A percentile compares a stretch with the other conserved stretches of the same genome.
These are phyloP conservation scores for Callospermophilus lateralis DNA, from an alignment of 2,113 vertebrate genomes.

Conservation along the genomic window DNA sequence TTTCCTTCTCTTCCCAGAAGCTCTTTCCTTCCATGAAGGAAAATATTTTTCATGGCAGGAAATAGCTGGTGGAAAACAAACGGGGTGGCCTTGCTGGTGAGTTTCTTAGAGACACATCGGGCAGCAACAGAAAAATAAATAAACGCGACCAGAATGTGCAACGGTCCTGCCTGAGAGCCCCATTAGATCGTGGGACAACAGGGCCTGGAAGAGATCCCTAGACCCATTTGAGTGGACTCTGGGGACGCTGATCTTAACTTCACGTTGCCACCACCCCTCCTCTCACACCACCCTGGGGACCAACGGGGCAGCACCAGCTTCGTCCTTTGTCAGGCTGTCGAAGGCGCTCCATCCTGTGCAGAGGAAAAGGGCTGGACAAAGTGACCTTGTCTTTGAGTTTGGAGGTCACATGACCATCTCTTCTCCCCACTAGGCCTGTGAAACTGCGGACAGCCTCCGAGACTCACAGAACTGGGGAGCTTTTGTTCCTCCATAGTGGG, in stretches of 20 bases:
- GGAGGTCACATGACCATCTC: conserved; percentile 64
- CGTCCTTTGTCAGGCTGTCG: conserved; percentile 37
- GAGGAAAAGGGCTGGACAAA: conserved; percentile 57
- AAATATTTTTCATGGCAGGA: conserved; percentile 72
- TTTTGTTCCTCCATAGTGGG: conserved; percentile 59
- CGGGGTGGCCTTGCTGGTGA: neutral
- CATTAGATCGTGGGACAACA: neutral
- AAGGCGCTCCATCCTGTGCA: conserved; percentile 45
- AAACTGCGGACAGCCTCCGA: conserved; percentile 55
- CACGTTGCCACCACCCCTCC: neutral
- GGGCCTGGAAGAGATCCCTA: neutral
- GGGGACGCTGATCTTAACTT: neutral
- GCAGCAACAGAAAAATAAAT: conserved; percentile 44
- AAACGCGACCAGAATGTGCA: neutral
- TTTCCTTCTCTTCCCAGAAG: conserved; percentile 36
- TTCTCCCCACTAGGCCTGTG: conserved; percentile 50
- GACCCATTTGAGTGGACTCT: neutral
- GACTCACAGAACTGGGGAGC: conserved; percentile 59
- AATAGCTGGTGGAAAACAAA: conserved; percentile 44
- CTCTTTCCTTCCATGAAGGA: conserved; percentile 51
- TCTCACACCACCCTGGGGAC: neutral
- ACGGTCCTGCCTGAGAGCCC: neutral
- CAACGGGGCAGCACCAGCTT: neutral
- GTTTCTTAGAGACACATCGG: conserved; percentile 43
- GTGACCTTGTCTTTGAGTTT: conserved; percentile 70